Evolutionary conservation across 2,797 vertebrate genomes (phyloP), one percentile per base, ranked within the genome.

Genomic region (Gymnoscopelus microlampas): DNA sequence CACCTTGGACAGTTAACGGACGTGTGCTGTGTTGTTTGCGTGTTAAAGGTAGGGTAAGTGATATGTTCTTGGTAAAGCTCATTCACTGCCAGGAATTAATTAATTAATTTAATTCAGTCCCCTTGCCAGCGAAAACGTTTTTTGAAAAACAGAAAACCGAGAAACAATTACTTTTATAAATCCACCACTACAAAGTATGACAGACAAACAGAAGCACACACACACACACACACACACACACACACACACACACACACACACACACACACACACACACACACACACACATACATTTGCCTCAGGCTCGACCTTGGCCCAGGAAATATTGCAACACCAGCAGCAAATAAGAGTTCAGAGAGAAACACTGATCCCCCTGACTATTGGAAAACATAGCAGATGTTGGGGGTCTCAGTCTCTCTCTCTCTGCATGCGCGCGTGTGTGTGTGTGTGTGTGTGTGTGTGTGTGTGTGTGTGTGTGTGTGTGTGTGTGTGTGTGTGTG

Each of bases 401-500:
- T 54, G 3, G 26, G 26, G 26, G 3, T 29, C 26, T 29, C 19
- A 1, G 19, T 19, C 19, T 19, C 19, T 19, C 1, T 19, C 1
- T 19, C 19, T 19, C 19, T 19, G 19, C 19, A 19, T 60, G 51
- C 11, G 15, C 51, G 60, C 51, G 48, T 63, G 60, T 62, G 48
- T 50, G 60, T 51, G 48, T 14, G 60, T 50, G 60, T 48, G 59
- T 48, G 39, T 48, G 59, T 61, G 60, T 24, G 44, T 55, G 63
- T 53, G 29, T 53, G 44, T 63, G 61, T 53, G 13, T 53, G 50
- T 63, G 32, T 47, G 53, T 55, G 63, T 24, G 53, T 47, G 53
- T 63, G 59, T 62, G 66, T 61, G 66, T 71, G 68, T 69, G 59
- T 56, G 66, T 64, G 66, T 64, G 35, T 65, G 66, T 61, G 63